A percentile compares a stretch with the other conserved stretches of the same genome.
These are phyloP conservation scores for Ditylenchus dipsaci DNA, from an alignment of 1,140 invertebrate species.

Conservation along the genomic window DNA sequence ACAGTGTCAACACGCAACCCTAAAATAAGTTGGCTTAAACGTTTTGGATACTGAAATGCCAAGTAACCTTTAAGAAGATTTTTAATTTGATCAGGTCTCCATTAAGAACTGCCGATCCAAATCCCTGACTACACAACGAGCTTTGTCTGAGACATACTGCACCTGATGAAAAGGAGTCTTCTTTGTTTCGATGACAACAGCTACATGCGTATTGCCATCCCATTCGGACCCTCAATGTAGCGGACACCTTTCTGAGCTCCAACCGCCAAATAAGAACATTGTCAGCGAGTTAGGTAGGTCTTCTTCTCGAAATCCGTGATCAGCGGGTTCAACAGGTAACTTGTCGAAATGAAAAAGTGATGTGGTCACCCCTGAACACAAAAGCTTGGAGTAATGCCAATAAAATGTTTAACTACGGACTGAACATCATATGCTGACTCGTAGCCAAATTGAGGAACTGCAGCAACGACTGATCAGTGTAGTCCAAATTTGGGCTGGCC, in stretches of 20 bases:
- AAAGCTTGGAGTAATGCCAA: neutral
- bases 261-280: constrained; percentile 26
- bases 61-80: constrained; percentile 5
- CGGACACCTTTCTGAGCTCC: constrained; percentile 22
- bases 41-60: neutral
- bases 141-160: constrained; percentile 5
- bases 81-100: neutral
- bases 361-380: neutral
- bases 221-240: constrained; percentile 7
- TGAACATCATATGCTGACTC: constrained; percentile 11
- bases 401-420: constrained; percentile 9
- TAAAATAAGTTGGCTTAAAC: neutral
- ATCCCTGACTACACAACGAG: neutral
- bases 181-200: constrained; percentile 15
- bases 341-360: constrained; percentile 5
- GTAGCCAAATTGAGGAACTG: constrained; percentile 31
- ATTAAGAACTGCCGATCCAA: neutral
- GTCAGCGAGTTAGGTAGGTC: constrained; percentile 7
- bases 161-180: constrained; percentile 26
- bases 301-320: neutral
- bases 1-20: constrained; percentile 3
- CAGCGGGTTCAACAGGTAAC: constrained; percentile 20
- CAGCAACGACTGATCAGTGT: neutral
- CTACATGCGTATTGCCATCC: neutral
- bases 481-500: neutral